Base-by-base conservation (phyloP, 92 coral and sea anemone species). In the Meandrina meandrites region DNA sequence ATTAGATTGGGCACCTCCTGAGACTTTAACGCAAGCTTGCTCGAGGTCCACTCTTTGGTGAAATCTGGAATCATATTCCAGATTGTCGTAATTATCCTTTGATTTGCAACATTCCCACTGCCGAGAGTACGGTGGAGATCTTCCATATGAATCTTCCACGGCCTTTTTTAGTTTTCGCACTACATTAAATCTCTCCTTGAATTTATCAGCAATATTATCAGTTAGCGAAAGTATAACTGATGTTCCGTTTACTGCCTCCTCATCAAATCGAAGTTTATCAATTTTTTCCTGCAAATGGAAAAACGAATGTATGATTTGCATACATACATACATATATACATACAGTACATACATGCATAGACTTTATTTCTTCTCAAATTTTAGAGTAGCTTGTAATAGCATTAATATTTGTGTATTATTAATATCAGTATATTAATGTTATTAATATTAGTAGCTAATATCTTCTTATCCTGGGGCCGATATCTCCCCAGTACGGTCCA, bases 41-140 rank as follows among this genome's bases (percentile, higher is more conserved):
- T 58, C 7, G 17, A 86, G n/a, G 64, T 90, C 86, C 1, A 83
- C 91, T 79, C 79, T 92, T 15, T 86, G 79, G 11, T 90, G 82
- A 83, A 90, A 92, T 79, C 93, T 87, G 27, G 90, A 87, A 64
- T 92, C 95, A 56, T 86, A 84, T 50, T 79, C 75, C 28, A 82
- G 67, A 17, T 31, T 31, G 18, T 27, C n/a, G 36, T 51, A 9
- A 7, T 67, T 79, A 47, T 90, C 18, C 19, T 82, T 12, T 22
- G 81, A 54, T 5, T 79, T 40, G 86, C 95, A 92, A 77, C 95
- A 92, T 53, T 92, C 89, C 37, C 16, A 68, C 78, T 36, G 88
- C 56, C 18, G 80, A 51, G 21, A 37, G 32, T 7, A 71, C 30
- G 15, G 27, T 13, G 37, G 85, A 48, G 88, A 6, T 9, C 50